Conservation (phyloP, 2,888 invertebrate genomes). For the Carcina quercana region DNA sequence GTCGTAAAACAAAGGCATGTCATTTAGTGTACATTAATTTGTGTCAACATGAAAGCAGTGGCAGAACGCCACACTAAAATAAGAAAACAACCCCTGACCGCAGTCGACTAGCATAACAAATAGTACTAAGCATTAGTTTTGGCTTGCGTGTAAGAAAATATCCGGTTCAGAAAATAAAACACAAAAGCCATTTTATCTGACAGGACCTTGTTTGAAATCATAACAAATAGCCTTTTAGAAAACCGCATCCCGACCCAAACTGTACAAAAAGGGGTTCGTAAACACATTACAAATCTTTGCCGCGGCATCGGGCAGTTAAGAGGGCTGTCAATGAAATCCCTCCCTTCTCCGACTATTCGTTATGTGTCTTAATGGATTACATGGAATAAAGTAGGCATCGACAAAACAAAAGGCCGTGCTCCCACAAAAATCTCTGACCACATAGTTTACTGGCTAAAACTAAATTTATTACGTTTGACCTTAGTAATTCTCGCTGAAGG, state of each 20-base stretch:
- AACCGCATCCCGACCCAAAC: constrained; percentile 63
- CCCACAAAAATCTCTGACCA: constrained; percentile 63
- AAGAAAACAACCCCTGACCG: constrained; percentile 2
- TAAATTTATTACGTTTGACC: constrained; percentile 73
- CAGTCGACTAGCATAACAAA: not conserved
- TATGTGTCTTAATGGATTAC: constrained; percentile 70
- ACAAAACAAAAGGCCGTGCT: constrained; percentile 64
- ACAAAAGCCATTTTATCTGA: constrained; percentile 64
- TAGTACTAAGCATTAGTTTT: constrained; percentile 31
- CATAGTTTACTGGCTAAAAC: constrained; percentile 67
- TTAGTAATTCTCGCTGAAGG: constrained; percentile 68
- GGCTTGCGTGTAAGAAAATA: constrained; percentile 42
- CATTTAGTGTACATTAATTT: no score
- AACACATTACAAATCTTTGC: constrained; percentile 67
- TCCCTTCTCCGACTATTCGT: constrained; percentile 56
- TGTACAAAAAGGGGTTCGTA: constrained; percentile 62
- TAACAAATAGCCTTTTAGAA: constrained; percentile 70
- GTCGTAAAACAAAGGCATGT: constrained; percentile 3
- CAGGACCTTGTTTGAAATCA: constrained; percentile 69
- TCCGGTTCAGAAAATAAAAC: constrained; percentile 58
- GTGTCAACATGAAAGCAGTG: no score
- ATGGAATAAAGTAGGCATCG: constrained; percentile 66
- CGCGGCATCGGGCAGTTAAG: constrained; percentile 53
- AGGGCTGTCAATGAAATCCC: constrained; percentile 64
- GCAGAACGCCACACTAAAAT: no score